Evolutionary conservation across 2,888 invertebrate genomes (phyloP).

Genomic region (Ichneumoninae sp.): DNA sequence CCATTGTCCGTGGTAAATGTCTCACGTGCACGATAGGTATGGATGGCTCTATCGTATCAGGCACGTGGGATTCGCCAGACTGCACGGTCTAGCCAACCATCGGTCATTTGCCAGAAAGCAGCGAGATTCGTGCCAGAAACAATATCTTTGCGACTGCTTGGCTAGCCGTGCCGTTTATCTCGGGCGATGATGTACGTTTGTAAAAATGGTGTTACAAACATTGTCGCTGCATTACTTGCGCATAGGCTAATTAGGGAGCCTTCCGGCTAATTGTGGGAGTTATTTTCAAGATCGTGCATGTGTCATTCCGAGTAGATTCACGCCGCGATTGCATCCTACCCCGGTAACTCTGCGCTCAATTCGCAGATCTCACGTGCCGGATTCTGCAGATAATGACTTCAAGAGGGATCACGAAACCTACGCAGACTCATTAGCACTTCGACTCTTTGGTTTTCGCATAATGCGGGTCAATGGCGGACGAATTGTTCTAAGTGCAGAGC

Average conservation of each 20-base stretch:
- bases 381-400: slow-evolving; percentile 25
- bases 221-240: slow-evolving; percentile 1
- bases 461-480: slow-evolving; percentile 22
- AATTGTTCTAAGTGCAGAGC: slow-evolving; percentile 37
- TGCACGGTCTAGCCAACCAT: background rate
- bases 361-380: slow-evolving; percentile 38
- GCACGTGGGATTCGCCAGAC: background rate
- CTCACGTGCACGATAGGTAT: background rate
- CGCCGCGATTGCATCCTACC: slow-evolving; percentile 31
- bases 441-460: slow-evolving; percentile 45
- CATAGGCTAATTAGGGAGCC: slow-evolving; percentile 6
- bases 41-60: background rate
- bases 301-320: slow-evolving; percentile 51
- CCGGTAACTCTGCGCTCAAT: slow-evolving; percentile 47
- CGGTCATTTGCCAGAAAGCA: background rate
- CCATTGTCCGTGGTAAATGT: slow-evolving; percentile 1
- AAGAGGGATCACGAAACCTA: slow-evolving; percentile 30
- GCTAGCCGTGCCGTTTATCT: background rate
- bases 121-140: background rate
- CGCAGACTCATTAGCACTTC: slow-evolving; percentile 59
- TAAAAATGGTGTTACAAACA: background rate
- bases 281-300: slow-evolving; percentile 61
- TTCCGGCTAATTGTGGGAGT: slow-evolving; percentile 54
- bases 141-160: background rate
- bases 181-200: background rate